A percentile compares a stretch with the other conserved stretches of the same genome.
These are phyloP conservation scores for Drosophila ohnishii DNA, from an alignment of 1,140 invertebrate species.

Conservation along the genomic window DNA sequence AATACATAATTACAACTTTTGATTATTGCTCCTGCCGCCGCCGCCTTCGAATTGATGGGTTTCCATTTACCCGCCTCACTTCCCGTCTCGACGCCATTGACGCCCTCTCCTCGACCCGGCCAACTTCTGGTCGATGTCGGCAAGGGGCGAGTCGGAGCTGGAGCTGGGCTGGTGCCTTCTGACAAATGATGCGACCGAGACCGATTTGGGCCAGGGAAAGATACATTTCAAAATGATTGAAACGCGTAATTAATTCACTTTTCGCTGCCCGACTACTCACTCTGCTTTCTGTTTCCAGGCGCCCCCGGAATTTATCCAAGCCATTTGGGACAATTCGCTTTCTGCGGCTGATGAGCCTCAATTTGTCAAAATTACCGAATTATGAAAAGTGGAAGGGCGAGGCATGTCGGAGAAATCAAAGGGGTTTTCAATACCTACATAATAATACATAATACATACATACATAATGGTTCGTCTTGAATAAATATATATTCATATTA, in stretches of 20 bases:
- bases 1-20: conserved; percentile 78
- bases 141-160: background rate
- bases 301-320: conserved; percentile 35
- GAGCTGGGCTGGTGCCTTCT: conserved; percentile 23
- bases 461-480: no score
- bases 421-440: background rate
- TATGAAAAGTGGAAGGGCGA: background rate
- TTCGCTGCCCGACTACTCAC: conserved; percentile 12
- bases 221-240: conserved; percentile 72
- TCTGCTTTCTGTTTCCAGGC: conserved; percentile 1
- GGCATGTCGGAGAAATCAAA: conserved; percentile 1
- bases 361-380: conserved; percentile 52
- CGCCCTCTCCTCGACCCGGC: conserved; percentile 42
- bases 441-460: no score
- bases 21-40: conserved; percentile 57
- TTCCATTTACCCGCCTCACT: conserved; percentile 24
- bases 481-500: no score
- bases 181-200: conserved; percentile 69
- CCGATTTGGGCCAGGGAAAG: conserved; percentile 49
- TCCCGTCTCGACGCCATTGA: conserved; percentile 48
- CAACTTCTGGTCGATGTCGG: conserved; percentile 11
- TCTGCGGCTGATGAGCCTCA: conserved; percentile 26
- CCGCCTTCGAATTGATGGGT: conserved; percentile 10
- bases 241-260: conserved; percentile 66
- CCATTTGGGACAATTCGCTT: conserved; percentile 50